Evolutionary conservation across 1,140 invertebrate species (phyloP).

Genomic region (Orchestia grillus): DNA sequence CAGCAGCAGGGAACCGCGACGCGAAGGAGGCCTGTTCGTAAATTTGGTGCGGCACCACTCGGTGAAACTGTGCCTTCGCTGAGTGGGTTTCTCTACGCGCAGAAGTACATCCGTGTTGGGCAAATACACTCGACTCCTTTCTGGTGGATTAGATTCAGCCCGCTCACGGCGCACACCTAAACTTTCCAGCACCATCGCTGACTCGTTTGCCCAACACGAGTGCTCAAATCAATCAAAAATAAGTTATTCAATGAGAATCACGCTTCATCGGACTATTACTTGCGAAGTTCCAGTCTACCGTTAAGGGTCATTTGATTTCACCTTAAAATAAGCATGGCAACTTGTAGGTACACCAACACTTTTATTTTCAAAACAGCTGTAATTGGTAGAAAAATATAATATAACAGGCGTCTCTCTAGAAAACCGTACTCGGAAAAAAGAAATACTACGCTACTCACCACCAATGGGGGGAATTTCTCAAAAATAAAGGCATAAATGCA

Average conservation of each 20-base stretch:
- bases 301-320: neutral
- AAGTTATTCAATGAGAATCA: neutral
- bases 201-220: neutral
- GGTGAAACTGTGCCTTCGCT: conserved; percentile 32
- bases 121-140: neutral
- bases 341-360: neutral
- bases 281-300: neutral
- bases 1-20: neutral
- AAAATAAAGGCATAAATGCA: neutral
- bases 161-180: neutral
- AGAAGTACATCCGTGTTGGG: neutral
- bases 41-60: conserved; percentile 31
- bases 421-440: neutral
- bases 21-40: conserved; percentile 27
- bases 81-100: neutral
- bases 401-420: neutral
- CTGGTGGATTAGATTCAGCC: neutral
- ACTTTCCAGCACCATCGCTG: neutral
- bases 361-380: neutral
- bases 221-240: neutral
- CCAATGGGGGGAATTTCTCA: neutral
- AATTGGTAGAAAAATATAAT: neutral
- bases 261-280: neutral
- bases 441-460: neutral
- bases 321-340: neutral